Percentiles rank a stretch among this genome's conserved stretches.
These are phyloP conservation scores for Pedicia rivosa DNA, from an alignment of 2,888 invertebrate genomes.

Conservation along the genomic window DNA sequence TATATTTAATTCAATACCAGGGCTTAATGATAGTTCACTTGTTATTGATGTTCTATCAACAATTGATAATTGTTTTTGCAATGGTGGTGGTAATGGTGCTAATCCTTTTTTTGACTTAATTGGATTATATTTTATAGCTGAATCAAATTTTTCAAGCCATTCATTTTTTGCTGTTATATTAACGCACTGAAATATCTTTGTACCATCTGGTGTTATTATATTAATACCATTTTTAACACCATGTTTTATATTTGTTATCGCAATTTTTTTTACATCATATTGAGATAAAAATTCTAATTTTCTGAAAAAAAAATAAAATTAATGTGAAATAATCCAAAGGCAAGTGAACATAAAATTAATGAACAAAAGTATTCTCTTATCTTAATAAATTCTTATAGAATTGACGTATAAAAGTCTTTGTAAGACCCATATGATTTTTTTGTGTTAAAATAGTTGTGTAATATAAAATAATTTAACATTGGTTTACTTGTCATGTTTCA, in stretches of 20 bases:
- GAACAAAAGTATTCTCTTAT: no score
- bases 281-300: constrained; percentile 27
- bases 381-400: no score
- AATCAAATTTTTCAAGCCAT: constrained; percentile 86
- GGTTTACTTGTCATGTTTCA: constrained; percentile 33
- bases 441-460: no score
- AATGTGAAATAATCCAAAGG: no score
- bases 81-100: constrained; percentile 29
- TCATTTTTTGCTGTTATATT: constrained; percentile 56
- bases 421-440: no score
- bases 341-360: no score
- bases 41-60: constrained; percentile 17
- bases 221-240: constrained; percentile 88
- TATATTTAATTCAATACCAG: constrained; percentile 17
- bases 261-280: constrained; percentile 54
- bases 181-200: constrained; percentile 80
- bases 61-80: constrained; percentile 15
- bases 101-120: constrained; percentile 41
- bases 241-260: constrained; percentile 87
- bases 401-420: no score
- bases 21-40: constrained; percentile 17
- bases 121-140: constrained; percentile 66
- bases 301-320: no score
- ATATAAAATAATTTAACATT: not conserved
- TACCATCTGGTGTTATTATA: constrained; percentile 84